Conservation (phyloP, 2,113 vertebrate species). For the Chionis minor region DNA sequence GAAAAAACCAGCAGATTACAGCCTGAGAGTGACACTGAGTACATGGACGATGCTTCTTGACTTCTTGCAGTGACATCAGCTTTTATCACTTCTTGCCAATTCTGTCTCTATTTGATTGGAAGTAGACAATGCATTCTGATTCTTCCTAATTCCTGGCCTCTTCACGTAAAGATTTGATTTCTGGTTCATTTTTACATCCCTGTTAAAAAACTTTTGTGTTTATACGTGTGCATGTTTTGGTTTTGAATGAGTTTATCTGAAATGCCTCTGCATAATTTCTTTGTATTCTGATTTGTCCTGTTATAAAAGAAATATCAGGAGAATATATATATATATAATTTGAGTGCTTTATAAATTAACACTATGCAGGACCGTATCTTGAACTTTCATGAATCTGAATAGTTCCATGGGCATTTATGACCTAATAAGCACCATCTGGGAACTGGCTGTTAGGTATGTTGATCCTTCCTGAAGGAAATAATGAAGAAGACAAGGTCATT, state of each 20-base stretch:
- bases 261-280: neutral
- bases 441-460: neutral
- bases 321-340: neutral
- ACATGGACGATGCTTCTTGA: neutral
- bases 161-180: neutral
- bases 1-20: neutral
- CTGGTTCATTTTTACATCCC: neutral
- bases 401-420: neutral
- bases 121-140: neutral
- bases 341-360: neutral
- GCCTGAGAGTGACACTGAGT: neutral
- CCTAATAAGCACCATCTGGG: neutral
- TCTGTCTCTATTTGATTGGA: conserved; percentile 11
- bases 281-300: neutral
- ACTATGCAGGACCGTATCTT: neutral
- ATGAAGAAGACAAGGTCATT: neutral
- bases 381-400: neutral
- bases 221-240: neutral
- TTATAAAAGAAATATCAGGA: neutral
- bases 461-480: neutral
- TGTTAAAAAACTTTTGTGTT: neutral
- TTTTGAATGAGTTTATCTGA: neutral
- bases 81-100: neutral
- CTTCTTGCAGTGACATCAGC: neutral
- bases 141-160: neutral